Evolutionary conservation across 2,888 invertebrate species (phyloP).

Genomic region (Dysmachus trigonus): DNA sequence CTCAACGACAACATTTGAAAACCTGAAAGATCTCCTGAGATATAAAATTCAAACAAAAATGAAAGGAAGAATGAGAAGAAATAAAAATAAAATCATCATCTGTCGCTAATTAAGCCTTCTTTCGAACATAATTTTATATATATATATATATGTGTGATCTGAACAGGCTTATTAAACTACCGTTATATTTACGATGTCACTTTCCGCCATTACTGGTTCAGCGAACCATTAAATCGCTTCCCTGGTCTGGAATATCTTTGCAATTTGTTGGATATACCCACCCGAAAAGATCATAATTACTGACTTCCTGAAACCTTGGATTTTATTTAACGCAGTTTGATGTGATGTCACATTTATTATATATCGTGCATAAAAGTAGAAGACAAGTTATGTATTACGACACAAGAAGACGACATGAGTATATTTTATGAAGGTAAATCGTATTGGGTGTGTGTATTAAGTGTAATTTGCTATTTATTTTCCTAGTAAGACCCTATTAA

Average conservation of each 20-base stretch:
- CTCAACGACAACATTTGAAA: background rate
- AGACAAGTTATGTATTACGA: background rate
- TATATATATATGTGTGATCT: too few species aligned
- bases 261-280: background rate
- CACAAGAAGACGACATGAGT: background rate
- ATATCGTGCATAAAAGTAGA: background rate
- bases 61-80: background rate
- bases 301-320: background rate
- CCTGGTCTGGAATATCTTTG: background rate
- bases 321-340: background rate
- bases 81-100: background rate
- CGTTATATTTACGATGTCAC: background rate
- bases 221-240: background rate
- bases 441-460: background rate
- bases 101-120: background rate
- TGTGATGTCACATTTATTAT: background rate
- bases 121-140: background rate
- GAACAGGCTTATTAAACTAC: background rate
- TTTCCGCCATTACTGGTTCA: background rate
- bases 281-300: background rate
- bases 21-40: background rate
- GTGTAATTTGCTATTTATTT: background rate
- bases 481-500: background rate
- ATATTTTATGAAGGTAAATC: background rate
- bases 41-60: background rate